Evolutionary conservation across 2,888 invertebrate genomes (phyloP).

Genomic region (Tanypteryx hageni): DNA sequence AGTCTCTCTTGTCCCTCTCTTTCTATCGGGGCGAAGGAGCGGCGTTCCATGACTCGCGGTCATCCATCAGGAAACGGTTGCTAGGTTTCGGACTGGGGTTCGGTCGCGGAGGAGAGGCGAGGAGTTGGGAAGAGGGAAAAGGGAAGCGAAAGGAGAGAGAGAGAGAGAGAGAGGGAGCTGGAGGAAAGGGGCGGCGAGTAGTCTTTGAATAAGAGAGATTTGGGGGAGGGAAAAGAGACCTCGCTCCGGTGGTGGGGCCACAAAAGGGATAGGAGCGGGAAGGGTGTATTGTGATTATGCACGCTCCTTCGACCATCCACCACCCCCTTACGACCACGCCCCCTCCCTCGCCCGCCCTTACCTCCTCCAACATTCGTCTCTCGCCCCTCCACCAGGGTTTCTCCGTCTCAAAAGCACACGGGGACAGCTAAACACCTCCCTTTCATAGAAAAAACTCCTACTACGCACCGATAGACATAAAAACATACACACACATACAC

Average conservation of each 20-base stretch:
- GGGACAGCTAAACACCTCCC: neutral
- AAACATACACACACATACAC: no score
- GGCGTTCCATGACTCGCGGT: slow-evolving; percentile 53
- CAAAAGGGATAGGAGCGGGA: neutral
- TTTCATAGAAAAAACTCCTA: neutral
- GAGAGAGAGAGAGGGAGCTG: neutral
- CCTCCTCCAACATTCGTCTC: neutral
- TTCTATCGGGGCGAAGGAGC: neutral
- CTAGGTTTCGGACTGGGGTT: slow-evolving; percentile 1
- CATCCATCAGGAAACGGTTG: slow-evolving; percentile 63
- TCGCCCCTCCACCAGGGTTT: neutral
- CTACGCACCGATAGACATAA: no score
- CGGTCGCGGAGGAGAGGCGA: neutral
- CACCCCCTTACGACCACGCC: slow-evolving; percentile 38
- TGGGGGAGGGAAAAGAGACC: neutral
- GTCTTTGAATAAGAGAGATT: slow-evolving; percentile 26
- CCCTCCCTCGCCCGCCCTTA: slow-evolving; percentile 14
- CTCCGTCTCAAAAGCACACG: slow-evolving; percentile 14
- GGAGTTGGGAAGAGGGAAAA: neutral
- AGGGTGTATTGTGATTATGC: slow-evolving; percentile 56
- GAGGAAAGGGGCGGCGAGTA: slow-evolving; percentile 10
- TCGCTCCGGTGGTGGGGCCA: neutral
- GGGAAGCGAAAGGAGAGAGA: neutral
- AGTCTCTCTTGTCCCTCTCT: no score
- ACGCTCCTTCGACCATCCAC: slow-evolving; percentile 56